phyloP scores from a whole-genome alignment of 1,140 invertebrate genomes.

The Oryctes rhinoceros region DNA sequence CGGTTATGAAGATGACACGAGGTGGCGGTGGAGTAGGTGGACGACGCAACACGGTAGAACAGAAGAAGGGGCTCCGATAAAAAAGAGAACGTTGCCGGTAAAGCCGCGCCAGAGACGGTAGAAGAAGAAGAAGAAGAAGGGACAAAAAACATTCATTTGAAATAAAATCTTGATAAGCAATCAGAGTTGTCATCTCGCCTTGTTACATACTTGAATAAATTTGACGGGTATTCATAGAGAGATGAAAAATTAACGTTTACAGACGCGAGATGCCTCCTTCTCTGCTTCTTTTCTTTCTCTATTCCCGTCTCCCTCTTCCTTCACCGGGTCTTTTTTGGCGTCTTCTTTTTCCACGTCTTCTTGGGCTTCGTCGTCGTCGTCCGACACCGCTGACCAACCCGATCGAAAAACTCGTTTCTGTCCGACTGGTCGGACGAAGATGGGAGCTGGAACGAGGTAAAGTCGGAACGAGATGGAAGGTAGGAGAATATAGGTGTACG shows the following conservation, averaged over 20 bases:
- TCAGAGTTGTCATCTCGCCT: slow-evolving; percentile 39
- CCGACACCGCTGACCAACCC: not conserved
- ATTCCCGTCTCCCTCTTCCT: not conserved
- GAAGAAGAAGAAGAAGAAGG: slow-evolving; percentile 32
- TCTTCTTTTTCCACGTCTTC: not conserved
- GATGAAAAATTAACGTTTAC: slow-evolving; percentile 39
- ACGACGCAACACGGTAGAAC: not conserved
- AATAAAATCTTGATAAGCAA: slow-evolving; percentile 42
- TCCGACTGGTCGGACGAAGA: not conserved
- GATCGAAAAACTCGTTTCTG: slow-evolving; percentile 32
- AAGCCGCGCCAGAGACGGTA: not conserved
- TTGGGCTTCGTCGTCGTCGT: not conserved
- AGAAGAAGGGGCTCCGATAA: slow-evolving; percentile 2
- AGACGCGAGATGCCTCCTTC: not conserved
- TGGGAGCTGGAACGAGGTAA: not conserved
- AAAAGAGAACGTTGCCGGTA: not conserved
- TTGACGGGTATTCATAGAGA: slow-evolving; percentile 40
- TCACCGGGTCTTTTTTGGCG: not conserved
- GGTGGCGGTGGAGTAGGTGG: not conserved
- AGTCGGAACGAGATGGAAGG: not conserved
- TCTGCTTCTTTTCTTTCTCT: not conserved
- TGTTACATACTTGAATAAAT: slow-evolving; percentile 40
- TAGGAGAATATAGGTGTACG: not conserved
- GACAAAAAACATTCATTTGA: slow-evolving; percentile 39
- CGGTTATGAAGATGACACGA: not conserved